Evolutionary conservation across 2,113 vertebrate species (phyloP).

Genomic region (Pituophis catenifer): DNA sequence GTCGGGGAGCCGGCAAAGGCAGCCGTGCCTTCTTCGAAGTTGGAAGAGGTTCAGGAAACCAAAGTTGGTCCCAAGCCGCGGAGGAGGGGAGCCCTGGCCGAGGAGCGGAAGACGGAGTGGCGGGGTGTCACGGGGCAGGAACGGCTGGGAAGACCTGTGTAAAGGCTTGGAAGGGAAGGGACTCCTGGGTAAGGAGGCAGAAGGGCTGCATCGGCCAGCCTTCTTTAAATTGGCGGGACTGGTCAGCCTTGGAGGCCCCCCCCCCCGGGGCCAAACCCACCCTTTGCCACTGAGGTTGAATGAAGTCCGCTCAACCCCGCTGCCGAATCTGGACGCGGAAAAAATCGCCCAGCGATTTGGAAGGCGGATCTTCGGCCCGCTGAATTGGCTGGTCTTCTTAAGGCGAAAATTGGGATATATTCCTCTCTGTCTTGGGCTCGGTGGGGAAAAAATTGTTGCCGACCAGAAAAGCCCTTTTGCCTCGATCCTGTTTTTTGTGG

Average conservation of each 20-base stretch:
- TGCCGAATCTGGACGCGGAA: not conserved
- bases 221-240: too few species aligned
- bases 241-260: not conserved
- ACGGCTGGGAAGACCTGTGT: not conserved
- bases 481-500: too few species aligned
- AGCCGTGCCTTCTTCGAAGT: not conserved
- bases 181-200: not conserved
- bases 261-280: not conserved
- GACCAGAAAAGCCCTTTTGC: not conserved
- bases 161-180: not conserved
- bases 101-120: not conserved
- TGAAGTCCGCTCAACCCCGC: not conserved
- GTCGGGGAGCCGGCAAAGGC: not conserved
- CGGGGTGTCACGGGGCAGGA: not conserved
- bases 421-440: not conserved
- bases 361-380: not conserved
- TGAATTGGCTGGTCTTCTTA: not conserved
- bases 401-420: not conserved
- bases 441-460: not conserved
- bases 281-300: not conserved
- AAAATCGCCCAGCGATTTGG: not conserved
- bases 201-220: not conserved
- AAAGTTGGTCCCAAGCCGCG: not conserved
- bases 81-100: not conserved
- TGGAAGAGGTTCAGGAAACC: not conserved